A percentile compares a stretch with the other conserved stretches of the same genome.
phyloP scores from a whole-genome alignment of 2,797 vertebrate species.

The Falco peregrinus region DNA sequence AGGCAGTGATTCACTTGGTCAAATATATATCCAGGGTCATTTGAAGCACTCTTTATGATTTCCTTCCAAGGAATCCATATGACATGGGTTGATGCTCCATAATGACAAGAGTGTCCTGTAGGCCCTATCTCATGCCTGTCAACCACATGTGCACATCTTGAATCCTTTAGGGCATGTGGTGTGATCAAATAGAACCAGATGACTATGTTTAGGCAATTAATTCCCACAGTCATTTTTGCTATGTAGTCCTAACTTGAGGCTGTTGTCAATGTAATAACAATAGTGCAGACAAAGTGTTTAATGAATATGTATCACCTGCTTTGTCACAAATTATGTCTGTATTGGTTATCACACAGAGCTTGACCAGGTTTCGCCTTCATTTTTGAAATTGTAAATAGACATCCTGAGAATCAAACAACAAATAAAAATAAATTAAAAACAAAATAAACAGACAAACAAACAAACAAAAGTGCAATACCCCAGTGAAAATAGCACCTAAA shows the following conservation, averaged over 20 bases:
- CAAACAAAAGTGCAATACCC: neutral
- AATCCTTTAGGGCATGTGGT: neutral
- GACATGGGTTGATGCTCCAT: neutral
- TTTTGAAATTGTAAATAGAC: neutral
- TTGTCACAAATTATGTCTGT: neutral
- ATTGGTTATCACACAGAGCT: neutral
- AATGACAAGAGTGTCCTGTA: neutral
- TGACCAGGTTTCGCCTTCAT: neutral
- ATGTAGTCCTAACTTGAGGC: neutral
- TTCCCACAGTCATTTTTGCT: neutral
- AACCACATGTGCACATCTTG: neutral
- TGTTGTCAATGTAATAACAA: neutral
- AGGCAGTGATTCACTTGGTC: neutral
- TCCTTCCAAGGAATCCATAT: neutral
- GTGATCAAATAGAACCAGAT: neutral
- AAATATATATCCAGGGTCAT: neutral
- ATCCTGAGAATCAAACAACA: neutral
- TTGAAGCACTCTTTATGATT: neutral
- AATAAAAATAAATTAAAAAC: neutral
- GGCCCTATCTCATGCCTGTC: neutral
- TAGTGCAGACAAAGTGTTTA: neutral
- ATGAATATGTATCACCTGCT: neutral
- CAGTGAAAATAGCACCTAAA: neutral
- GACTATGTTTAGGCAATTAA: neutral
- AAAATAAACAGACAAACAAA: neutral